Percentiles rank a stretch among this genome's conserved stretches.
These are phyloP conservation scores for Sisor rabdophorus DNA, from an alignment of 2,113 vertebrate species.

Conservation along the genomic window DNA sequence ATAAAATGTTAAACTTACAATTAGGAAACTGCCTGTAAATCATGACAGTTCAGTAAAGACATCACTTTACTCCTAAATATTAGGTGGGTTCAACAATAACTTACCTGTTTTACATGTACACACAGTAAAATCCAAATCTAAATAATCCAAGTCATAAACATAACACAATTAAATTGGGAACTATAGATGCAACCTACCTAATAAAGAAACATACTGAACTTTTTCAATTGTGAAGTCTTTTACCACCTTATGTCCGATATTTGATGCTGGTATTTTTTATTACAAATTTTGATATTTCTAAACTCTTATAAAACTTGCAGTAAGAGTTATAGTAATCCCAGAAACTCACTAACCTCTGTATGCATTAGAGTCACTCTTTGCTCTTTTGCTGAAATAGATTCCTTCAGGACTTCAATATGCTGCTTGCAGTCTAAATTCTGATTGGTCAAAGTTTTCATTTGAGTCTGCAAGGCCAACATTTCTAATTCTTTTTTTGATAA, in stretches of 20 bases:
- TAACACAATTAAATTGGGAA: background rate
- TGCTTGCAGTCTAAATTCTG: conserved; percentile 99
- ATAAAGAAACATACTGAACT: too few relatives aligned
- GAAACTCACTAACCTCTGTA: conserved; percentile 80
- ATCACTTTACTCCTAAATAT: background rate
- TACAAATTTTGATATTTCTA: too few relatives aligned
- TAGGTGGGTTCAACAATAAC: background rate
- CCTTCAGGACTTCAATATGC: conserved; percentile 98
- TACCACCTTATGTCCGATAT: too few relatives aligned
- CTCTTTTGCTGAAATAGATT: conserved; percentile 96
- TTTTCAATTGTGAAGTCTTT: too few relatives aligned
- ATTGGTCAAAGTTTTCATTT: conserved; percentile 95
- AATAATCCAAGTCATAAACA: too few relatives aligned
- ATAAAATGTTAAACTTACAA: background rate
- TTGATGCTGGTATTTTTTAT: too few relatives aligned
- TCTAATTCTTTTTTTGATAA: conserved; percentile 95
- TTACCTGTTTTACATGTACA: background rate
- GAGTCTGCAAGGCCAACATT: conserved; percentile 97
- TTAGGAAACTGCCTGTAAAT: too few relatives aligned
- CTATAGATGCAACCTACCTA: too few relatives aligned
- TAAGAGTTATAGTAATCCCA: background rate
- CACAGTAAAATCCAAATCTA: too few relatives aligned
- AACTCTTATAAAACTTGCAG: too few relatives aligned
- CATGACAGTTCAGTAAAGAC: too few relatives aligned
- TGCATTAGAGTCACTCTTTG: conserved; percentile 92